Conservation (phyloP, 2,113 vertebrate genomes). For the Echinops telfairi region DNA sequence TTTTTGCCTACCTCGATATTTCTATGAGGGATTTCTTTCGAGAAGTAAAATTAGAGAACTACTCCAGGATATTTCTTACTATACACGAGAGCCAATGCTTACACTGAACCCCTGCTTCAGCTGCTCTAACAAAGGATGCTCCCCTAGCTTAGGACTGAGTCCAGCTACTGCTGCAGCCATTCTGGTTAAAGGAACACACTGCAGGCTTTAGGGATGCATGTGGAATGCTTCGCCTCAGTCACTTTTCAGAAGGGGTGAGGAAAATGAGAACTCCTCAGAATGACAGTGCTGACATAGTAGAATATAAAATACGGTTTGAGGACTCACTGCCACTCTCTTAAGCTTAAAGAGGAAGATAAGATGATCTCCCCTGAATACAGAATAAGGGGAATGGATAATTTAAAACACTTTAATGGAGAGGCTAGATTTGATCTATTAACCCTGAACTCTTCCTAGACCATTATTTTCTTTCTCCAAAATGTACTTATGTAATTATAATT, state of each 20-base stretch:
- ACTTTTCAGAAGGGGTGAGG: neutral
- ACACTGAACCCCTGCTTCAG: neutral
- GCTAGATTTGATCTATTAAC: slow-evolving; percentile 40
- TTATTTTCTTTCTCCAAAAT: slow-evolving; percentile 49
- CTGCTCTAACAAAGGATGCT: neutral
- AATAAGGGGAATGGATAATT: slow-evolving; percentile 18
- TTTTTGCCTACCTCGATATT: neutral
- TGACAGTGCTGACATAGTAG: neutral
- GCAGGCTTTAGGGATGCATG: neutral
- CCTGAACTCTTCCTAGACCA: neutral
- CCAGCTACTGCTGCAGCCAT: neutral
- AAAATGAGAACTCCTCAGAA: neutral
- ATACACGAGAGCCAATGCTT: neutral
- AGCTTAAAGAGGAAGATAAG: neutral
- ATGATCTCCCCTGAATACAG: neutral
- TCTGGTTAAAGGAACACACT: neutral
- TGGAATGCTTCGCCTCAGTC: neutral
- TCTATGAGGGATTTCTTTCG: neutral
- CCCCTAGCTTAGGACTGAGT: neutral
- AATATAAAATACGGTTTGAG: slow-evolving; percentile 2
- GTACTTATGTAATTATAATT: slow-evolving; percentile 31
- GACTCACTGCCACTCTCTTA: neutral
- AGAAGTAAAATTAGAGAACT: neutral
- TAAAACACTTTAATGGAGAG: slow-evolving; percentile 26
- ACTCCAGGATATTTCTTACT: neutral